Evolutionary conservation across 2,113 vertebrate species (phyloP), one percentile per base, ranked within the genome.

Genomic region (Pavo muticus): DNA sequence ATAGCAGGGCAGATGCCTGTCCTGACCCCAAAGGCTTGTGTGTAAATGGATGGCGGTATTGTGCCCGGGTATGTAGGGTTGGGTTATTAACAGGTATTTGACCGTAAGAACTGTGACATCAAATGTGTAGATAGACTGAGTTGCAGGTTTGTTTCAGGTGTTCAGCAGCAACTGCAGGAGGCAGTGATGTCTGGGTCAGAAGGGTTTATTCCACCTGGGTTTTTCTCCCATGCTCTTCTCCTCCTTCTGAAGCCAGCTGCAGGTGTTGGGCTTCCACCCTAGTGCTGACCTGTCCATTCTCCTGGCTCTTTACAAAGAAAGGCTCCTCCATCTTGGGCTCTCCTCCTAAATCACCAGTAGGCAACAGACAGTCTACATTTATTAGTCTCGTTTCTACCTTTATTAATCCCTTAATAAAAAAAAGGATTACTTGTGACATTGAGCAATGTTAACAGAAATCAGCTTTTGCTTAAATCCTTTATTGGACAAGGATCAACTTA

Each of bases 401-500:
- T 84, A 69, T 89, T 81, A 65, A 44, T 57, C 29, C 81, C 23
- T 85, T 90, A 40, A 23, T 60, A 9, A 24, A 10, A 25, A 52
- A 47, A 47, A 47, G 71, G 10, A 74, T 94, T 79, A 79, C 40
- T 90, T 4, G 8, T 84, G 75, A 76, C 68, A 74, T 47, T 71
- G 20, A 88, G 82, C 32, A 81, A 20, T 64, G 60, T 11, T 80
- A 85, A 88, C 30, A 68, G 64, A 80, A 83, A 91, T 94, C 50
- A 84, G 75, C 45, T 91, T 95, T 90, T 94, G 50, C 56, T 80
- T 85, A 59, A 90, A 79, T 89, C 71, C 89, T 85, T 94, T 94
- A 71, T 87, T 93, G 91, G 90, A 71, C 56, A 80, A 79, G 84
- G 87, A 86, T 32, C 3, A 2, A 27, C 0, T 0, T 85, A 80